Conservation (phyloP, 2,113 vertebrate species). For the Platichthys stellatus region DNA sequence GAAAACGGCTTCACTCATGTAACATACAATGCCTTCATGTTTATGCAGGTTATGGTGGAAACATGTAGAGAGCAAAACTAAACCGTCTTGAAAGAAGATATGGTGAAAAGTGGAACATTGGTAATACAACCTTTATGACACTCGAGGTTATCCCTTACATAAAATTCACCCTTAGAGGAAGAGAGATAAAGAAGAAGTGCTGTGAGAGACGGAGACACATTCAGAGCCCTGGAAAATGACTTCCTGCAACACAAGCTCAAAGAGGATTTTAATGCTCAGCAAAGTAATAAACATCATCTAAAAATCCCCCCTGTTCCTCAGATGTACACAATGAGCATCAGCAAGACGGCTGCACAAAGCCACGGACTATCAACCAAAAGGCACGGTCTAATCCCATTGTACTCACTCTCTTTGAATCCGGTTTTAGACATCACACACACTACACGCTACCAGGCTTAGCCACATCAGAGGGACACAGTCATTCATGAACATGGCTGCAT, state of each 20-base stretch:
- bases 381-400: slow-evolving; percentile 61
- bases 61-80: background rate
- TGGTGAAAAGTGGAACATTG: background rate
- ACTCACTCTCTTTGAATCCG: slow-evolving; percentile 37
- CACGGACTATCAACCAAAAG: slow-evolving; percentile 49
- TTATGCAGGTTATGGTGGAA: background rate
- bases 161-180: background rate
- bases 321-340: slow-evolving; percentile 39
- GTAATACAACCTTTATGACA: slow-evolving; percentile 3
- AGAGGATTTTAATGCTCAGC: slow-evolving; percentile 22
- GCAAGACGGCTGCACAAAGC: slow-evolving; percentile 43
- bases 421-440: slow-evolving; percentile 25
- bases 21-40: background rate
- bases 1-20: slow-evolving; percentile 4
- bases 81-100: background rate
- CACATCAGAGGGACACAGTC: slow-evolving; percentile 43
- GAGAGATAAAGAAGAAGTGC: background rate
- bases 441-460: slow-evolving; percentile 23
- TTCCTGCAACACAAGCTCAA: background rate
- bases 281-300: slow-evolving; percentile 42
- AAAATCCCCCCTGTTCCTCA: slow-evolving; percentile 25
- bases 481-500: slow-evolving; percentile 37
- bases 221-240: background rate
- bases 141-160: background rate
- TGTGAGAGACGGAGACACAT: background rate